These are phyloP conservation scores for Trissolcus japonicus DNA, from an alignment of 2,888 invertebrate species.

Conservation along the genomic window DNA sequence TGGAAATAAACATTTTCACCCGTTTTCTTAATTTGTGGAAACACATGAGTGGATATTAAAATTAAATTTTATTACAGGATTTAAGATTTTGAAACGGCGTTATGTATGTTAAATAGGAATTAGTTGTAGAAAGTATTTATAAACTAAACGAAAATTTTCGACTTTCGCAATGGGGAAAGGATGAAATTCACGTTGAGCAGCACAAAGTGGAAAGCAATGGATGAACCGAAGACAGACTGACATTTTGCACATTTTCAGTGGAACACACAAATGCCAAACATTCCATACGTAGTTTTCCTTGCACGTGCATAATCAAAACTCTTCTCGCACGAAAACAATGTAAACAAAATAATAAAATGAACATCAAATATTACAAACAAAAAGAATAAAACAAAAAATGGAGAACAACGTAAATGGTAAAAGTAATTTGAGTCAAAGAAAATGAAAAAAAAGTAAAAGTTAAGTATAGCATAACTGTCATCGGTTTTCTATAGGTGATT, in stretches of 20 bases:
- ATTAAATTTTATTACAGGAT: background rate
- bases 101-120: conserved; percentile 18
- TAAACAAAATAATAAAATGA: background rate
- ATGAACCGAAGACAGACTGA: conserved; percentile 40
- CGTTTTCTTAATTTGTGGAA: background rate
- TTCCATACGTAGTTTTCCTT: conserved; percentile 24
- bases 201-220: conserved; percentile 38
- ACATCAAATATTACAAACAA: too few relatives aligned
- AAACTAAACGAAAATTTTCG: conserved; percentile 21
- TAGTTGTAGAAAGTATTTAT: conserved; percentile 39
- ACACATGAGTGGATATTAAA: background rate
- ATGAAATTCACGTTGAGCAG: conserved; percentile 35
- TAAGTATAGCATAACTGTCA: too few relatives aligned
- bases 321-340: background rate
- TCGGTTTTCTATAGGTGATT: too few relatives aligned
- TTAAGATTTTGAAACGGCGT: background rate
- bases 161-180: conserved; percentile 43
- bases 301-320: background rate
- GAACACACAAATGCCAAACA: conserved; percentile 37
- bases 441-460: too few relatives aligned
- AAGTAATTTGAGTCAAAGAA: too few relatives aligned
- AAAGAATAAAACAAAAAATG: too few relatives aligned
- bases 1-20: too few relatives aligned
- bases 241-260: conserved; percentile 49
- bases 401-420: too few relatives aligned